These are phyloP conservation scores for Idaea straminata DNA, from an alignment of 2,888 invertebrate genomes.

Conservation along the genomic window DNA sequence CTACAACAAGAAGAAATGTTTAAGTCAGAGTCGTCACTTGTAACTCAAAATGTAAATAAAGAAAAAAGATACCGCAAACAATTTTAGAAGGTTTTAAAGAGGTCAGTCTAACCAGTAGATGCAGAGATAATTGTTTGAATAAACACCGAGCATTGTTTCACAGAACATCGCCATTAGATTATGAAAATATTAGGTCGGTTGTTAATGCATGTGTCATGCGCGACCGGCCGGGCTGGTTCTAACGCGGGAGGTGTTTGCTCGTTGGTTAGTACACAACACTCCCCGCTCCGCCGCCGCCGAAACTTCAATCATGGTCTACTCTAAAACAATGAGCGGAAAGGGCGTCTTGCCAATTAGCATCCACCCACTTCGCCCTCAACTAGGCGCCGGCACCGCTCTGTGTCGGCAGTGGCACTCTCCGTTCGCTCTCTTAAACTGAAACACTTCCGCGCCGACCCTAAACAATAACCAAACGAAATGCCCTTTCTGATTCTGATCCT, in stretches of 20 bases:
- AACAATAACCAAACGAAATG: constrained; percentile 49
- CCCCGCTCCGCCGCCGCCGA: constrained; percentile 54
- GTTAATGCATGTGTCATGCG: constrained; percentile 80
- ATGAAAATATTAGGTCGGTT: constrained; percentile 78
- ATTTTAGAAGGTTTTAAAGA: constrained; percentile 75
- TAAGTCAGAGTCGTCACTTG: constrained; percentile 40
- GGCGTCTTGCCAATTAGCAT: constrained; percentile 76
- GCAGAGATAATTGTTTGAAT: constrained; percentile 72
- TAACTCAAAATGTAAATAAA: constrained; percentile 46
- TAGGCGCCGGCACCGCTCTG: constrained; percentile 52
- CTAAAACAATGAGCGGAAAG: constrained; percentile 79
- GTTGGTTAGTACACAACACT: constrained; percentile 67
- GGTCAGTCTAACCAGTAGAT: constrained; percentile 76
- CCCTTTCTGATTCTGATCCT: constrained; percentile 24
- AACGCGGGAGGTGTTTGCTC: constrained; percentile 63
- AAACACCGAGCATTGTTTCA: constrained; percentile 76
- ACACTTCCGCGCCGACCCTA: constrained; percentile 51
- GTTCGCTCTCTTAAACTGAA: constrained; percentile 53
- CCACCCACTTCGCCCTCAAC: constrained; percentile 70
- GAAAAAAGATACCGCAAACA: constrained; percentile 62
- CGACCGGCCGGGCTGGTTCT: constrained; percentile 56
- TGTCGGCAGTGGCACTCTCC: constrained; percentile 18
- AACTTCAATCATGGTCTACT: constrained; percentile 78
- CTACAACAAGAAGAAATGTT: constrained; percentile 75
- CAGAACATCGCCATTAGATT: constrained; percentile 80